These are phyloP conservation scores for Phengaris alcon DNA, from an alignment of 2,888 invertebrate species.

Conservation along the genomic window DNA sequence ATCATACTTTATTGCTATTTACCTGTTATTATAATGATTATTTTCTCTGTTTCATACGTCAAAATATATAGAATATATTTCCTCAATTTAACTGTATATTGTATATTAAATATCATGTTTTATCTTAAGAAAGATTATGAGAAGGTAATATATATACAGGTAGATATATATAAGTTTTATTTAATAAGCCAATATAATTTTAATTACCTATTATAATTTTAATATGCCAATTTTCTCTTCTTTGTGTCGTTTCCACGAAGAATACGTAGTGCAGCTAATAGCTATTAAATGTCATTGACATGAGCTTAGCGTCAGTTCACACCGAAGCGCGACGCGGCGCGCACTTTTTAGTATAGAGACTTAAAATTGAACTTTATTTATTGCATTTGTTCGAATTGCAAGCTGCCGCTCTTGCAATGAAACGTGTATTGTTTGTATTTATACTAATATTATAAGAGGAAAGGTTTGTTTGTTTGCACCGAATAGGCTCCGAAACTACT, in stretches of 20 bases:
- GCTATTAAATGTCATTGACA: not conserved
- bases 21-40: not conserved
- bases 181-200: not conserved
- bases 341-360: too few relatives aligned
- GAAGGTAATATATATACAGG: not conserved
- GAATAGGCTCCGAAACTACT: too few relatives aligned
- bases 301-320: too few relatives aligned
- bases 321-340: too few relatives aligned
- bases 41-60: not conserved
- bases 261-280: not conserved
- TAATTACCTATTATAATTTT: not conserved
- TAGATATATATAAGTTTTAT: not conserved
- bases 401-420: too few relatives aligned
- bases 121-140: not conserved
- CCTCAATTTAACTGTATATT: slow-evolving; percentile 13
- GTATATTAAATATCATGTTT: slow-evolving; percentile 7
- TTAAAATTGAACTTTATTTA: too few relatives aligned
- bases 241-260: not conserved
- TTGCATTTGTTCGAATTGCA: too few relatives aligned
- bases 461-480: too few relatives aligned
- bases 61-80: too few relatives aligned
- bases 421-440: too few relatives aligned
- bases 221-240: not conserved
- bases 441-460: too few relatives aligned
- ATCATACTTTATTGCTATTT: not conserved